Percentiles rank a stretch among this genome's conserved stretches.
These are phyloP conservation scores for Prochilodus magdalenae DNA, from an alignment of 2,113 vertebrate genomes.

Conservation along the genomic window DNA sequence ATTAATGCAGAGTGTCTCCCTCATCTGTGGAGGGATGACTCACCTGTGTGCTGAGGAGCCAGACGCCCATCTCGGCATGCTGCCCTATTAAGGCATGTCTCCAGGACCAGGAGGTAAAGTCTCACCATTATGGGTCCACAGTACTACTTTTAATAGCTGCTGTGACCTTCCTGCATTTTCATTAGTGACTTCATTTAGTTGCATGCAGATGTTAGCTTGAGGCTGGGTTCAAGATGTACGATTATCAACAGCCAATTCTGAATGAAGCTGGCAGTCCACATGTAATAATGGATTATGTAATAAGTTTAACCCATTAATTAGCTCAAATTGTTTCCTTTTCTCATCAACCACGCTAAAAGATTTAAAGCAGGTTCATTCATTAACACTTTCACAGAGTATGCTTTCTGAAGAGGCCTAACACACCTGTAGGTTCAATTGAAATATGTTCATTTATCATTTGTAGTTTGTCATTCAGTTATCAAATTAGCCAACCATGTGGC, in stretches of 20 bases:
- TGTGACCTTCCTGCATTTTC: neutral
- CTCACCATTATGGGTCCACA: neutral
- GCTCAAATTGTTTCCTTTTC: neutral
- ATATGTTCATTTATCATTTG: too few species aligned
- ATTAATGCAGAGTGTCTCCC: slow-evolving; percentile 28
- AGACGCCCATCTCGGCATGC: neutral
- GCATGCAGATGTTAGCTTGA: neutral
- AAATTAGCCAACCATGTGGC: too few species aligned
- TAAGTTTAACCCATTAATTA: neutral
- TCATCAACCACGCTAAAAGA: neutral
- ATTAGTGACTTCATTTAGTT: neutral
- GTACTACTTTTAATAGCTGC: neutral
- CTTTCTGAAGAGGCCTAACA: too few species aligned
- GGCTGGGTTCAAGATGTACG: neutral
- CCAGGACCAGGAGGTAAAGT: neutral
- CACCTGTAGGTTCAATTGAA: too few species aligned
- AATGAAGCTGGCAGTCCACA: neutral
- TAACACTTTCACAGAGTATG: too few species aligned
- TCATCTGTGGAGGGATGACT: slow-evolving; percentile 21
- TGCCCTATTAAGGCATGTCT: neutral
- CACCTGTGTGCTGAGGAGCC: slow-evolving; percentile 20
- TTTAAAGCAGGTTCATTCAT: neutral
- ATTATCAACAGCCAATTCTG: neutral
- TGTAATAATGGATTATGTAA: neutral
- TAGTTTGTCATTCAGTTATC: too few species aligned